phyloP scores from a whole-genome alignment of 2,113 vertebrate species.

The Gymnogyps californianus region DNA sequence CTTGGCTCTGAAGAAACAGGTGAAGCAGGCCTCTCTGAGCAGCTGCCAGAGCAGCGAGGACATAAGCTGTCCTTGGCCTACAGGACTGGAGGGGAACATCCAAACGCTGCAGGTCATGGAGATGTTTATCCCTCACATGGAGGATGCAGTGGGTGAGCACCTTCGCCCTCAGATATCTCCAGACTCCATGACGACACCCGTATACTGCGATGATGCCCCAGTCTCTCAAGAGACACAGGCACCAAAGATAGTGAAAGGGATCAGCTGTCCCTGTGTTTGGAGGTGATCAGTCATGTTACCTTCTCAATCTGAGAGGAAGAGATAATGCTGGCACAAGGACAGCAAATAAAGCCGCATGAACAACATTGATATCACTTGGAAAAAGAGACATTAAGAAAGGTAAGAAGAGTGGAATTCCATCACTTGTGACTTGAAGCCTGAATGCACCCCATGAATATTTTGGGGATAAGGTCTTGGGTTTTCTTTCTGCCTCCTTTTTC shows the following conservation, averaged over 20 bases:
- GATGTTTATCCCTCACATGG: background rate
- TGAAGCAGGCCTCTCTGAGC: background rate
- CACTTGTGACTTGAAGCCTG: background rate
- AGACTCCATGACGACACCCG: slow-evolving; percentile 54
- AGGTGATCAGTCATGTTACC: slow-evolving; percentile 55
- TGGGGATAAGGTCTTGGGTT: background rate
- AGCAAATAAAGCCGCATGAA: background rate
- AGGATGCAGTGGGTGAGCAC: slow-evolving; percentile 71
- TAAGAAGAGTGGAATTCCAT: slow-evolving; percentile 33
- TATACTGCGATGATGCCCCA: slow-evolving; percentile 46
- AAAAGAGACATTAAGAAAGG: background rate
- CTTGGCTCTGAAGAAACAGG: background rate
- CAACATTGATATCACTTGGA: background rate
- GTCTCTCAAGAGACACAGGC: background rate
- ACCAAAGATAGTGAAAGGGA: slow-evolving; percentile 39
- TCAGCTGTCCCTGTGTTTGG: slow-evolving; percentile 22
- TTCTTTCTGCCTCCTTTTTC: background rate
- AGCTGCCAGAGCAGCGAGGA: background rate
- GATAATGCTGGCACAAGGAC: slow-evolving; percentile 65
- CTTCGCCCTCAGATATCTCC: slow-evolving; percentile 47
- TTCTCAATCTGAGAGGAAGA: slow-evolving; percentile 44
- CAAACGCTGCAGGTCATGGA: slow-evolving; percentile 53
- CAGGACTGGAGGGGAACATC: slow-evolving; percentile 51
- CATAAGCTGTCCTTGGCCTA: slow-evolving; percentile 41
- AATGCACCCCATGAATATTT: background rate